These are phyloP conservation scores for Drosophila pegasa DNA, from an alignment of 2,888 invertebrate species.

Conservation along the genomic window DNA sequence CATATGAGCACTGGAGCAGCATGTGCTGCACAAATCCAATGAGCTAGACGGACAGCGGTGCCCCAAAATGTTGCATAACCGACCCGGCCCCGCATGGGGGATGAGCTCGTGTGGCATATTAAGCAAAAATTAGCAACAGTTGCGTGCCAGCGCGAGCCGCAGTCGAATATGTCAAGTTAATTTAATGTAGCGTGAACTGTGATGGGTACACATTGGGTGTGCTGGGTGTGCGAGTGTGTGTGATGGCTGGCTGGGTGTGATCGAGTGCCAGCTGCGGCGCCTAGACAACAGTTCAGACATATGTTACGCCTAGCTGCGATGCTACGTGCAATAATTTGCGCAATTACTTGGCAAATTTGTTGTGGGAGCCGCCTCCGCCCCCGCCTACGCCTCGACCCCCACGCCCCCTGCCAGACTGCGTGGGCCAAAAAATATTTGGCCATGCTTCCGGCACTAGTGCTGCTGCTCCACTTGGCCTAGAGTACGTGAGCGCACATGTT, in stretches of 20 bases:
- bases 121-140: conserved; percentile 80
- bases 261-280: conserved; percentile 58
- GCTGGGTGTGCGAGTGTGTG: conserved; percentile 9
- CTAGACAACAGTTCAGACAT: conserved; percentile 56
- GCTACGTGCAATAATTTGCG: conserved; percentile 79
- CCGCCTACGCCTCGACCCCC: too few species aligned
- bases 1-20: conserved; percentile 31
- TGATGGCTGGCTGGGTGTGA: conserved; percentile 10
- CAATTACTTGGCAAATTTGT: conserved; percentile 74
- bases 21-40: conserved; percentile 63
- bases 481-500: conserved; percentile 55
- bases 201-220: conserved; percentile 19
- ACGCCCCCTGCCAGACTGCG: neutral
- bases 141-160: conserved; percentile 56
- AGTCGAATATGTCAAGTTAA: conserved; percentile 73
- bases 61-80: conserved; percentile 29
- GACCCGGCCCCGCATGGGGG: neutral
- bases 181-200: conserved; percentile 76
- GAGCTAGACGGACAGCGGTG: conserved; percentile 53
- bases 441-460: conserved; percentile 15
- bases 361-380: conserved; percentile 7
- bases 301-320: conserved; percentile 61
- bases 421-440: conserved; percentile 20
- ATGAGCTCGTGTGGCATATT: conserved; percentile 55
- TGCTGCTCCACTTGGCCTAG: conserved; percentile 19